Conservation (phyloP, 1,140 invertebrate genomes). For the Ceratina japonica region DNA sequence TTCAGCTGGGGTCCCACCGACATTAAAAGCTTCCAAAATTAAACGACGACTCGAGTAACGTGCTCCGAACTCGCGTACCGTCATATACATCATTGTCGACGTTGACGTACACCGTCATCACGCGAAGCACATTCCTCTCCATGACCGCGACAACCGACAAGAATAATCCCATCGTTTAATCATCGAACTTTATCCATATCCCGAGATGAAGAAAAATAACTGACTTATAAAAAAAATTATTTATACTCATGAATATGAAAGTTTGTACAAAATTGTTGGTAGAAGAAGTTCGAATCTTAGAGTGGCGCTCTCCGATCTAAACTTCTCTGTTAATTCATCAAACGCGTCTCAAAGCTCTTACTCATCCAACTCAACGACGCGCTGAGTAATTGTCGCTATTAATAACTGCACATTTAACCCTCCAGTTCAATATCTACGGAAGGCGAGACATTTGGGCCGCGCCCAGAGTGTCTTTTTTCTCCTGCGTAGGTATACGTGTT, state of each 20-base stretch:
- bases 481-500: constrained; percentile 6
- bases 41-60: constrained; percentile 50
- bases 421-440: constrained; percentile 54
- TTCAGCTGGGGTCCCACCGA: constrained; percentile 63
- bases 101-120: constrained; percentile 31
- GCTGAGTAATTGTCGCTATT: constrained; percentile 64
- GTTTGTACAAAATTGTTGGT: neutral
- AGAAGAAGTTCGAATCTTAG: constrained; percentile 43
- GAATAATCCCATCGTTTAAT: constrained; percentile 36
- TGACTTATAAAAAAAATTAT: neutral
- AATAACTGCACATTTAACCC: constrained; percentile 61
- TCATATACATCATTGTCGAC: constrained; percentile 28
- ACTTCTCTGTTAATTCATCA: constrained; percentile 47
- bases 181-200: neutral
- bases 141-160: constrained; percentile 11
- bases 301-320: neutral
- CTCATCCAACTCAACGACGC: constrained; percentile 16
- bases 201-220: neutral
- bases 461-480: constrained; percentile 33
- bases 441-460: constrained; percentile 37
- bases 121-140: neutral
- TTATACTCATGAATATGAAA: neutral
- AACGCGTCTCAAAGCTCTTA: constrained; percentile 24
- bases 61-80: constrained; percentile 36
- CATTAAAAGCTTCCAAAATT: constrained; percentile 72